A percentile compares a stretch with the other conserved stretches of the same genome.
Evolutionary conservation across 2,888 invertebrate species (phyloP).

Genomic region (Anagyrus pseudococci): DNA sequence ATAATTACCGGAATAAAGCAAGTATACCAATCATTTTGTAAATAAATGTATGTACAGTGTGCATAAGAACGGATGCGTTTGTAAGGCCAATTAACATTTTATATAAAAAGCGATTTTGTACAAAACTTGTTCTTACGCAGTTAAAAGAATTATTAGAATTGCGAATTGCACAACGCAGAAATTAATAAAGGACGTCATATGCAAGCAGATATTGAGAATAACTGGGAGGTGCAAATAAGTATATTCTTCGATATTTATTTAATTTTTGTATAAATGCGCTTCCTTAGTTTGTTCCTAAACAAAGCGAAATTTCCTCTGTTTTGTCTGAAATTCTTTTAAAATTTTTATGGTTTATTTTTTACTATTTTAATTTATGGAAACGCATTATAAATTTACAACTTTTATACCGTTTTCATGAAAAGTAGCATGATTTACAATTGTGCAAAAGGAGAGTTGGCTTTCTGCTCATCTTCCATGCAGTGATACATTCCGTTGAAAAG

Average conservation of each 20-base stretch:
- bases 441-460: constrained; percentile 41
- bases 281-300: constrained; percentile 19
- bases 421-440: constrained; percentile 9
- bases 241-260: constrained; percentile 23
- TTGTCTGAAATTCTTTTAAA: constrained; percentile 21
- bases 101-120: constrained; percentile 28
- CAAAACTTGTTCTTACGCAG: constrained; percentile 16
- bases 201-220: constrained; percentile 1
- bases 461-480: constrained; percentile 57
- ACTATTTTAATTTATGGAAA: not conserved
- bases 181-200: not conserved
- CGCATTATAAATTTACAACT: constrained; percentile 5
- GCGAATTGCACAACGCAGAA: not conserved
- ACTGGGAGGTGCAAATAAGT: constrained; percentile 15
- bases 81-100: constrained; percentile 7
- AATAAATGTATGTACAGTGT: constrained; percentile 30
- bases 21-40: constrained; percentile 16
- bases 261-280: constrained; percentile 21
- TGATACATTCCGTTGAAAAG: constrained; percentile 59
- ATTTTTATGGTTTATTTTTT: not conserved
- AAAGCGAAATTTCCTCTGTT: constrained; percentile 6
- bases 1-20: not conserved
- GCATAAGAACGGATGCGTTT: constrained; percentile 11
- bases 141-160: constrained; percentile 3
- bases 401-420: constrained; percentile 5